Evolutionary conservation across 2,797 vertebrate genomes (phyloP), one percentile per base, ranked within the genome.

Genomic region (Mormyrus hasselquistii): DNA sequence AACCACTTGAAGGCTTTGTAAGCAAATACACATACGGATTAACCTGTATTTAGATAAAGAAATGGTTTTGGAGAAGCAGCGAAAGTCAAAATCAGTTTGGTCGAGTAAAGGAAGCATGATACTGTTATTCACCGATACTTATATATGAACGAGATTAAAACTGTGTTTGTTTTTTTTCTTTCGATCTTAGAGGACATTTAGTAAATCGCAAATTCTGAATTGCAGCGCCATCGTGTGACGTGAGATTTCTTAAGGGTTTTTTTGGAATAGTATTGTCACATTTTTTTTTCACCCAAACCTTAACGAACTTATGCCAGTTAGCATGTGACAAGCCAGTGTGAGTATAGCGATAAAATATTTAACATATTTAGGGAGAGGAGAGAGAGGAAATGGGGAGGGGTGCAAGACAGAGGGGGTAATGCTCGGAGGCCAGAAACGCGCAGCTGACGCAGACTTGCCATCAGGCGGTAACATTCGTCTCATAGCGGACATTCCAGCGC

Each of bases 401-500:
- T 53, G 49, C 25, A 52, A 85, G 83, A 22, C 22, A 38, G 22
- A 25, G 83, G 22, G 57, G n/a, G 73, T 34, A 55, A 50, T 16
- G n/a, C 88, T 50, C 44, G 83, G 22, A 25, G 76, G 76, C 76
- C 76, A 47, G 76, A 82, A n/a, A 82, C 7, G 88, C 69, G 73
- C 88, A 55, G 88, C 69, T 82, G 88, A 53, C 69, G 65, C 52
- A 79, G 69, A 88, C 65, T 55, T 12, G 52, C 79, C 73, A 57
- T 52, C 88, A 47, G 73, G 73, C 82, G 14, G 52, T 55, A 86
- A 86, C 92, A 87, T 89, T 90, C 73, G 62, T 90, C 52, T 82
- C 88, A 82, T 82, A 82, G 79, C 55, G 49, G 52, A 86, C 87
- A 88, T 90, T 91, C 83, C 90, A 57, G 34, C 12, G 22, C 69